Percentiles rank a stretch among this genome's conserved stretches.
phyloP scores from a whole-genome alignment of 2,888 invertebrate genomes.

The Pyrrhosoma nymphula region DNA sequence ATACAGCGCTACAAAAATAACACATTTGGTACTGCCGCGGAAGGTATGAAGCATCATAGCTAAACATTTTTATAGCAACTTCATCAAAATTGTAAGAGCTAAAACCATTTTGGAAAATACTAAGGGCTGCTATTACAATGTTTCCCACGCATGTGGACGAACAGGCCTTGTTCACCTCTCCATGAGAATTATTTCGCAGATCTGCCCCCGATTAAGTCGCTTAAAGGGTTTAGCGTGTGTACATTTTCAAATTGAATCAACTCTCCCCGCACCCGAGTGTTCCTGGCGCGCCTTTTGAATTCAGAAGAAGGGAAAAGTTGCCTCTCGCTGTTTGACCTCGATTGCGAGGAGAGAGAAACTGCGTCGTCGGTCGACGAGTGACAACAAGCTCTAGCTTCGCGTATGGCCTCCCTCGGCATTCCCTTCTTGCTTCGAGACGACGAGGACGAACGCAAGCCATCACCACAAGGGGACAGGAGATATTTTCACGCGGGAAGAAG shows the following conservation, averaged over 20 bases:
- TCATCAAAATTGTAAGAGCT: too few relatives aligned
- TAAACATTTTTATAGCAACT: too few relatives aligned
- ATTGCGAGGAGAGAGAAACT: conserved; percentile 16
- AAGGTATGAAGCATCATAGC: too few relatives aligned
- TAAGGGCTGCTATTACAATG: background rate
- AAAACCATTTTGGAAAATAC: background rate
- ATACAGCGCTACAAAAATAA: too few relatives aligned
- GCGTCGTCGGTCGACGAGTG: background rate
- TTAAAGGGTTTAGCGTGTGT: background rate
- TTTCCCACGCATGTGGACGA: too few relatives aligned
- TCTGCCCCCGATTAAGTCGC: background rate
- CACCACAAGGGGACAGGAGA: background rate
- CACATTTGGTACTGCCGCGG: too few relatives aligned
- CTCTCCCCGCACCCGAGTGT: background rate
- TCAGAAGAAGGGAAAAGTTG: conserved; percentile 22
- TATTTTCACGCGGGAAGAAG: background rate
- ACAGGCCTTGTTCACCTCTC: too few relatives aligned
- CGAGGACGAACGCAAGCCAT: background rate
- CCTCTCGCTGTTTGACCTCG: conserved; percentile 1
- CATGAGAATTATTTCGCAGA: too few relatives aligned
- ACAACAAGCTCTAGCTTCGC: background rate
- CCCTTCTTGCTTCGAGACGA: background rate
- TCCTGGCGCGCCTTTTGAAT: conserved; percentile 14
- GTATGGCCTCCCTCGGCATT: conserved; percentile 5
- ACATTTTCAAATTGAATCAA: background rate